A percentile compares a stretch with the other conserved stretches of the same genome.
phyloP scores from a whole-genome alignment of 2,797 vertebrate genomes.

The Acestrorhynchus altus region DNA sequence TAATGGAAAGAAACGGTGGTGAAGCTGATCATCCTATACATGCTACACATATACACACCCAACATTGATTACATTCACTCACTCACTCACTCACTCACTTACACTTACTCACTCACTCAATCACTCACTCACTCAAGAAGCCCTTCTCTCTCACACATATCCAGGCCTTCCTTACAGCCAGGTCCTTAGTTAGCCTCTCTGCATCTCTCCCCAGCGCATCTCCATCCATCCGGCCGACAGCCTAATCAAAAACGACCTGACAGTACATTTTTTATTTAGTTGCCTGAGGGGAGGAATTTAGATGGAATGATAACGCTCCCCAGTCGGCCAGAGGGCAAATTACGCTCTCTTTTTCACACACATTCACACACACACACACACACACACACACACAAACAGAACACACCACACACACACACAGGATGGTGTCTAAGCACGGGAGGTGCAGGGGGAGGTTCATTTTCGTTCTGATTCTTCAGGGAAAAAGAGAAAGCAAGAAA shows the following conservation, averaged over 20 bases:
- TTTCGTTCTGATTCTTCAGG: conserved; percentile 23
- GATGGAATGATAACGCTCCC: conserved; percentile 49
- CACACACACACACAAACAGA: conserved; percentile 23
- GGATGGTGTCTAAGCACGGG: conserved; percentile 25
- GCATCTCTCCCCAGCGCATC: conserved; percentile 32
- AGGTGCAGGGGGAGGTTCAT: neutral
- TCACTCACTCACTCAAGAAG: too few relatives aligned
- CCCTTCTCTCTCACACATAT: too few relatives aligned
- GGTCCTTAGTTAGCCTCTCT: neutral
- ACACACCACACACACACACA: conserved; percentile 22
- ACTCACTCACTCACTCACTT: conserved; percentile 18
- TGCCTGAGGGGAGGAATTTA: conserved; percentile 50
- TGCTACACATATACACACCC: neutral
- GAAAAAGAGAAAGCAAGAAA: conserved; percentile 26
- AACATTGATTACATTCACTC: conserved; percentile 34
- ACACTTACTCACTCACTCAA: neutral
- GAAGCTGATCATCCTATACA: conserved; percentile 33
- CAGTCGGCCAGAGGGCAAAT: conserved; percentile 43
- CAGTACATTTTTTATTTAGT: conserved; percentile 44
- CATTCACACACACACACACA: conserved; percentile 1
- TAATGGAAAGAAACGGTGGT: conserved; percentile 11
- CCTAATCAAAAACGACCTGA: conserved; percentile 52
- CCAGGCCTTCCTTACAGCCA: neutral
- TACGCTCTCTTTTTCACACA: neutral
- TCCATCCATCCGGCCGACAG: conserved; percentile 38